phyloP scores from a whole-genome alignment of 2,797 vertebrate genomes.

The Rhodeus uyekii region DNA sequence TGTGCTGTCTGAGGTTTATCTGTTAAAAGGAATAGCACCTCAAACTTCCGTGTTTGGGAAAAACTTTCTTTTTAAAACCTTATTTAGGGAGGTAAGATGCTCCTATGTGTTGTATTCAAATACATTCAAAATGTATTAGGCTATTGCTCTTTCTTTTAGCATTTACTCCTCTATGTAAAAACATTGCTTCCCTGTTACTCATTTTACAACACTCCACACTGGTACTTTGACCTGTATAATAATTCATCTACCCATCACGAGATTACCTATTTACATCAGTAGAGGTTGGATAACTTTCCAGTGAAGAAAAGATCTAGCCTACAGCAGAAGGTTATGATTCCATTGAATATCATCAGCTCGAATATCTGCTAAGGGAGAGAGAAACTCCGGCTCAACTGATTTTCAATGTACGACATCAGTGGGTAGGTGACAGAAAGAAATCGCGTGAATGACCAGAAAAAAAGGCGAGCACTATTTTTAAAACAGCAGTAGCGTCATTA shows the following conservation, averaged over 20 bases:
- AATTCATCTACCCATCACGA: constrained; percentile 35
- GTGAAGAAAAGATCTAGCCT: not conserved
- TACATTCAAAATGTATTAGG: not conserved
- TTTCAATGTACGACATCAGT: not conserved
- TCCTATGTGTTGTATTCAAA: too few species aligned
- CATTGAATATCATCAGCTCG: not conserved
- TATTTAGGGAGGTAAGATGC: not conserved
- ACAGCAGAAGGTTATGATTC: not conserved
- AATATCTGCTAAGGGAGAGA: not conserved
- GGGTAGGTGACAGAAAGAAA: not conserved
- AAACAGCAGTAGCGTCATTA: not conserved
- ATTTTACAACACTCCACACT: not conserved
- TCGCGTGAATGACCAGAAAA: not conserved
- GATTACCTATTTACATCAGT: constrained; percentile 13
- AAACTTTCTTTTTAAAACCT: too few species aligned
- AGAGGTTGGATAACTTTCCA: not conserved
- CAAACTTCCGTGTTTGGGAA: too few species aligned
- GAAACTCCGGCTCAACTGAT: not conserved
- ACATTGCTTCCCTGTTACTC: not conserved
- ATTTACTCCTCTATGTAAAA: not conserved
- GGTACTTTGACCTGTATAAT: constrained; percentile 51
- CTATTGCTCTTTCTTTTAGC: not conserved
- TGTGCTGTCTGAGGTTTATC: too few species aligned
- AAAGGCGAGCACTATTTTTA: not conserved
- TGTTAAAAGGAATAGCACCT: too few species aligned